Evolutionary conservation across 1,140 invertebrate species (phyloP).

Genomic region (Sweltsa coloradensis): DNA sequence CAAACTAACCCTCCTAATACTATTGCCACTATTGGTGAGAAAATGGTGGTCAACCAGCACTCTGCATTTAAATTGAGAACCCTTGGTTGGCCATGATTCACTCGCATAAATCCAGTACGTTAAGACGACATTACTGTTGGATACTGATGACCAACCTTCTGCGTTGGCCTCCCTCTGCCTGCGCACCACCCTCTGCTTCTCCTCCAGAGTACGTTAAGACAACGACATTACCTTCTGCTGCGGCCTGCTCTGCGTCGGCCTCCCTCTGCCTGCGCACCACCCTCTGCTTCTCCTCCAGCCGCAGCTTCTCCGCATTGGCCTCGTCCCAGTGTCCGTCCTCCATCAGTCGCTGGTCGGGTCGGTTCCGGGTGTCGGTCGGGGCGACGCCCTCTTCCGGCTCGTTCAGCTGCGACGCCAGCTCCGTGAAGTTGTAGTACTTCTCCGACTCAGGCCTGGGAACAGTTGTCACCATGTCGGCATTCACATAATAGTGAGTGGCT

Average conservation of each 20-base stretch:
- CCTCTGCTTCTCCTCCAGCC: constrained; percentile 93
- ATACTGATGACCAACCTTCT: too few relatives aligned
- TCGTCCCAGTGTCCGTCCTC: constrained; percentile 94
- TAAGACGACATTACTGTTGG: too few relatives aligned
- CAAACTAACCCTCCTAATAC: too few relatives aligned
- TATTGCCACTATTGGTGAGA: too few relatives aligned
- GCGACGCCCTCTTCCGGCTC: constrained; percentile 86
- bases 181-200: constrained; percentile 77
- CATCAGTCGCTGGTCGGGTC: constrained; percentile 96
- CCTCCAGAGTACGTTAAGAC: too few relatives aligned
- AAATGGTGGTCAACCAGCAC: too few relatives aligned
- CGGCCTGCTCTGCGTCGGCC: constrained; percentile 64
- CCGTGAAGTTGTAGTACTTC: constrained; percentile 87
- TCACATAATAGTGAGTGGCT: too few relatives aligned
- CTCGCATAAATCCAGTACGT: too few relatives aligned
- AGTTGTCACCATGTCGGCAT: too few relatives aligned
- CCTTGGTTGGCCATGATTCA: too few relatives aligned
- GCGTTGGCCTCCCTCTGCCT: constrained; percentile 63
- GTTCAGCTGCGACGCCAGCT: constrained; percentile 91
- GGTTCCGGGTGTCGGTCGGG: constrained; percentile 85
- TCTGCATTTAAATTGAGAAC: too few relatives aligned
- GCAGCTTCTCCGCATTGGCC: constrained; percentile 82
- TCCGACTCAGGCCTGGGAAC: constrained; percentile 50
- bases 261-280: constrained; percentile 57
- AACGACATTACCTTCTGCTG: constrained; percentile 46